Conservation (phyloP, 2,888 invertebrate species). For the Physocephala rufipes region DNA sequence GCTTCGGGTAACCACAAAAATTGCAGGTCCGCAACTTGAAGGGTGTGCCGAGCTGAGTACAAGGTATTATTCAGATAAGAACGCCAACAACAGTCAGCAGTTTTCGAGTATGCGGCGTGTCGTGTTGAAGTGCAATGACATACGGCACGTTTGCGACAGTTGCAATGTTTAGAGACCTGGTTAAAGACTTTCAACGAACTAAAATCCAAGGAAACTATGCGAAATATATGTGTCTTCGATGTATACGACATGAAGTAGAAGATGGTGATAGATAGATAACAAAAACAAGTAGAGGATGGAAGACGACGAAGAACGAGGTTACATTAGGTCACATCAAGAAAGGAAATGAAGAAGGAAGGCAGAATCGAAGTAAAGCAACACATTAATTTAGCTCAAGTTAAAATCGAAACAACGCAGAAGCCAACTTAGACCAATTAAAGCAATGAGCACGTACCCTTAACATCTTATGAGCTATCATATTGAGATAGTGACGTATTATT, state of each 20-base stretch:
- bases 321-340: too few species aligned
- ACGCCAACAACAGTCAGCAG: constrained; percentile 59
- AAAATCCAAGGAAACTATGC: constrained; percentile 6
- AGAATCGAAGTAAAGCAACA: too few species aligned
- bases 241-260: constrained; percentile 55
- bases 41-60: constrained; percentile 22
- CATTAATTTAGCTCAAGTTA: too few species aligned
- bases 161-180: not conserved
- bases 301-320: too few species aligned
- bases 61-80: constrained; percentile 10
- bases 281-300: too few species aligned
- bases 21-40: constrained; percentile 16
- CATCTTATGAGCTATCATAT: too few species aligned
- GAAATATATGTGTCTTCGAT: constrained; percentile 23
- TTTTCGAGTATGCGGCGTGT: constrained; percentile 55
- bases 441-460: too few species aligned
- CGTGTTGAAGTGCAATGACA: constrained; percentile 24
- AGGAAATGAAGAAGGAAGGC: too few species aligned
- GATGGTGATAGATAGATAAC: constrained; percentile 31
- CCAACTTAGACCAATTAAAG: too few species aligned
- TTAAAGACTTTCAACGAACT: not conserved
- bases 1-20: constrained; percentile 7
- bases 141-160: constrained; percentile 4
- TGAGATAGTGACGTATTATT: too few species aligned
- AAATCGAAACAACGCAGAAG: too few species aligned